A percentile compares a stretch with the other conserved stretches of the same genome.
Conservation (phyloP, 2,113 vertebrate genomes). For the Poicephalus meyeri region DNA sequence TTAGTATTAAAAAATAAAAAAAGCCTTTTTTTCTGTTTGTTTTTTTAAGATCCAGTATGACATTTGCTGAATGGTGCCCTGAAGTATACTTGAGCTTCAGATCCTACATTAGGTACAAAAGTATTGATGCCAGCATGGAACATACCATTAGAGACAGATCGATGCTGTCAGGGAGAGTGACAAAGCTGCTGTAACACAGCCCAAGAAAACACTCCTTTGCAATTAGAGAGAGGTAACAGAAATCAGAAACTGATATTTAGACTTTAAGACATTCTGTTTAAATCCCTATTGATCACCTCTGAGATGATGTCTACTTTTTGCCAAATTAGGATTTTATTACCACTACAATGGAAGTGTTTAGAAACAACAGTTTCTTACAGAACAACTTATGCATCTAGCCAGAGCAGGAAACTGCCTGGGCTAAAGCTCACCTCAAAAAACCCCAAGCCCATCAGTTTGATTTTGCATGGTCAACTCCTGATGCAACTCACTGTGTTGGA, state of each 20-base stretch:
- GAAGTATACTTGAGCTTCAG: neutral
- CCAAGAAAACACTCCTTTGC: neutral
- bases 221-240: neutral
- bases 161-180: accelerated
- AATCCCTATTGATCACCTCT: neutral
- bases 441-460: accelerated
- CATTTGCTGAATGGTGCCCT: neutral
- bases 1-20: neutral
- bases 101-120: neutral
- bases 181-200: neutral
- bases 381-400: accelerated
- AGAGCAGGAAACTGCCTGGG: neutral
- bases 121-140: neutral
- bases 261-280: neutral
- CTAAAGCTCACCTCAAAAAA: neutral
- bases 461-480: neutral
- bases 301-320: neutral
- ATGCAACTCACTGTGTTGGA: neutral
- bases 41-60: neutral
- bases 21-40: neutral
- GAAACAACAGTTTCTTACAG: neutral
- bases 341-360: accelerated
- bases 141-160: neutral
- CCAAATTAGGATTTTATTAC: neutral
- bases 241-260: neutral